A percentile compares a stretch with the other conserved stretches of the same genome.
Conservation (phyloP, 2,888 invertebrate species). For the Lypha dubia region DNA sequence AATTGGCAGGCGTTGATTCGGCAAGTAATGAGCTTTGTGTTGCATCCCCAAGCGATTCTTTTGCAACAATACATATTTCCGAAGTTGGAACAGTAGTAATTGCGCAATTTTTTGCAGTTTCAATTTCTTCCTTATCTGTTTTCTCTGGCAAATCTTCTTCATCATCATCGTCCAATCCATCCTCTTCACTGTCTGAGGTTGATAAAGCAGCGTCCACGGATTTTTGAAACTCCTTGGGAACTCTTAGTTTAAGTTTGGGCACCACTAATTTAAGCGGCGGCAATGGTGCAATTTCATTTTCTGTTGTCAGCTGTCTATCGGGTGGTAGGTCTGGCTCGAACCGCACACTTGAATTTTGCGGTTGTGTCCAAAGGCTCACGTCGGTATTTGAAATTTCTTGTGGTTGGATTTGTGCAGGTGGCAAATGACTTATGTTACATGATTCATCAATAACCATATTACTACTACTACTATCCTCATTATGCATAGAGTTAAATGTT, state of each 20-base stretch:
- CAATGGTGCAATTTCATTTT: slow-evolving; percentile 5
- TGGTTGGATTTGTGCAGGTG: slow-evolving; percentile 13
- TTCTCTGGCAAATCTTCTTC: slow-evolving; percentile 51
- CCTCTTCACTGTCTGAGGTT: slow-evolving; percentile 80
- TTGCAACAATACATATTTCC: neutral
- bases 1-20: slow-evolving; percentile 68
- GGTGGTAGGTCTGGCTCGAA: slow-evolving; percentile 60
- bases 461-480: slow-evolving; percentile 76
- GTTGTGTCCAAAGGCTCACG: neutral
- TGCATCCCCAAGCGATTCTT: slow-evolving; percentile 19
- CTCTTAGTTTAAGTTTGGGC: slow-evolving; percentile 88
- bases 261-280: slow-evolving; percentile 82
- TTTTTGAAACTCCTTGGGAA: slow-evolving; percentile 86
- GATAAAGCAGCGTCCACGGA: slow-evolving; percentile 82
- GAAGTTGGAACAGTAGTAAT: neutral
- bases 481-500: slow-evolving; percentile 61
- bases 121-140: slow-evolving; percentile 7
- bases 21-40: slow-evolving; percentile 45
- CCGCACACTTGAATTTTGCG: slow-evolving; percentile 17
- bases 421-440: slow-evolving; percentile 71
- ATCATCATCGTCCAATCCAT: slow-evolving; percentile 76
- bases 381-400: neutral
- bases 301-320: slow-evolving; percentile 27
- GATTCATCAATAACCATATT: slow-evolving; percentile 77
- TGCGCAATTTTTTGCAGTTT: neutral